phyloP scores from a whole-genome alignment of 2,888 invertebrate genomes.

The Drosophila paramelanica region DNA sequence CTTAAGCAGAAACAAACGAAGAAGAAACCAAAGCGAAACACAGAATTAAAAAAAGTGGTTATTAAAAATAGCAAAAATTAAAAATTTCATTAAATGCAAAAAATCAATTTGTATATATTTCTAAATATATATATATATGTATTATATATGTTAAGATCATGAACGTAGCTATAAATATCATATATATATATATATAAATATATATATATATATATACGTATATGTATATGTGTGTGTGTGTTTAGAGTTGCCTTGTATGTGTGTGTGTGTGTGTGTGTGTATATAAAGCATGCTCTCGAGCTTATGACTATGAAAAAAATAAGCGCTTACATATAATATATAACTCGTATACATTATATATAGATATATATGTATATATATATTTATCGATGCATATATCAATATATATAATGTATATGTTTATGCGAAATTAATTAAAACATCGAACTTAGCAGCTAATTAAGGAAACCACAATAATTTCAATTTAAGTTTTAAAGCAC shows the following conservation, averaged over 20 bases:
- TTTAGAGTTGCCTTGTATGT: conserved; percentile 4
- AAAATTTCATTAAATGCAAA: conserved; percentile 62
- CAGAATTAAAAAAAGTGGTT: conserved; percentile 19
- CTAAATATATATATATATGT: conserved; percentile 31
- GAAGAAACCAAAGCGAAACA: conserved; percentile 19
- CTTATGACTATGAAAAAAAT: conserved; percentile 61
- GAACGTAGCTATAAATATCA: conserved; percentile 43
- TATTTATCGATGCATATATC: no score
- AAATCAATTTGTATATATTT: conserved; percentile 31
- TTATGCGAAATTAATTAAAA: conserved; percentile 40
- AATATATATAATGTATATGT: conserved; percentile 20
- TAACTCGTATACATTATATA: not conserved
- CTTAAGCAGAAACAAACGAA: conserved; percentile 17
- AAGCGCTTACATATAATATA: conserved; percentile 32
- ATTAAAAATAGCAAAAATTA: conserved; percentile 28
- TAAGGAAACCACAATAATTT: conserved; percentile 77
- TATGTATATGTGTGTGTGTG: conserved; percentile 10
- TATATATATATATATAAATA: conserved; percentile 25
- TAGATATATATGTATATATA: conserved; percentile 29
- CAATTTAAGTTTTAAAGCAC: conserved; percentile 60
- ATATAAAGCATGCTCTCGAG: conserved; percentile 69
- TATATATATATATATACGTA: no score
- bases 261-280: conserved; percentile 15
- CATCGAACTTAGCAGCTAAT: conserved; percentile 62
- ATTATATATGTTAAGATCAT: conserved; percentile 43